Evolutionary conservation across 1,140 invertebrate genomes (phyloP), one percentile per base, ranked within the genome.

Genomic region (Linepithema humile): DNA sequence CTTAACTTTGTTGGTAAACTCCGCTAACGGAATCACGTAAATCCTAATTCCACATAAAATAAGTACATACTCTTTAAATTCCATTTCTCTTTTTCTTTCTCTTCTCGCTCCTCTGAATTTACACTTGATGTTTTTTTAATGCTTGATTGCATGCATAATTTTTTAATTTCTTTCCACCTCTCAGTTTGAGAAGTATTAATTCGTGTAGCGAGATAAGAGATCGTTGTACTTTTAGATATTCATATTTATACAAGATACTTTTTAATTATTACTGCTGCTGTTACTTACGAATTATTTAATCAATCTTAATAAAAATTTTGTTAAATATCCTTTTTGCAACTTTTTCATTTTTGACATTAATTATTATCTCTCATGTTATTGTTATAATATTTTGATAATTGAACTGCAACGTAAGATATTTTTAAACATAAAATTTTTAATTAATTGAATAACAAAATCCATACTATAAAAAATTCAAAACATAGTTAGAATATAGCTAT

Each of bases 71-170:
- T 75, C 69, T 48, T 12, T 50, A 60, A 74, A 60, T 12, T 60
- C 12, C 1, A 23, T 12, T 38, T 6, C 17, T 38, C 3, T 20
- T 1, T 43, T 7, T 77, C 40, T 10, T n/a, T 38, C 50, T 23
- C 15, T 23, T 48, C 17, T 75, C 38, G 29, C 45, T 69, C 29
- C 48, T 78, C 55, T 43, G n/a, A 80, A 69, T 80, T 80, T 70
- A 65, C 26, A 77, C 12, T 26, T n/a, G 4, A 45, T 75, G 20
- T 65, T 65, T 15, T 62, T 17, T 12, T 57, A 53, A 77, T 38
- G 53, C 50, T 64, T 77, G 20, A 65, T 65, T 50, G 23, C 9
- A 20, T 9, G 9, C 20, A 9, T 15, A 38, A 15, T 15, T 50
- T 65, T 43, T 38, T 26, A 17, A 53, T 57, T 74, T 43, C 12